These are phyloP conservation scores for Steromphala cineraria DNA, from an alignment of 2,888 invertebrate genomes.

Conservation along the genomic window DNA sequence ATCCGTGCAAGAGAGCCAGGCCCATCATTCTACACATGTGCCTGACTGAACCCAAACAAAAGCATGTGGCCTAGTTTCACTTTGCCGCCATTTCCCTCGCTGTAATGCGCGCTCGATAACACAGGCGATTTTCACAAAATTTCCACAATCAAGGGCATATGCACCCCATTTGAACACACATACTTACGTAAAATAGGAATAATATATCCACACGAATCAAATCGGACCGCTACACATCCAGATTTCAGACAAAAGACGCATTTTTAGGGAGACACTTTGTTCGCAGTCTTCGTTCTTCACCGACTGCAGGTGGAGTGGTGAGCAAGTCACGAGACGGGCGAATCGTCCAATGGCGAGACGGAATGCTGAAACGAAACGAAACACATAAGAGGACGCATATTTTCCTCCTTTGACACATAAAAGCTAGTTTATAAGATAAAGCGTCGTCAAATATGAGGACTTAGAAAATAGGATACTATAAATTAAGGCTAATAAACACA, in stretches of 20 bases:
- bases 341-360: conserved; percentile 13
- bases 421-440: not conserved
- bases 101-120: conserved; percentile 18
- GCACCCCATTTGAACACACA: conserved; percentile 7
- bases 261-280: not conserved
- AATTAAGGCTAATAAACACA: too few relatives aligned
- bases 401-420: not conserved
- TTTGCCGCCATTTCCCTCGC: conserved; percentile 35
- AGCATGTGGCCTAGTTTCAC: conserved; percentile 33
- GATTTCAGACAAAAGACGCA: conserved; percentile 17
- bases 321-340: conserved; percentile 14
- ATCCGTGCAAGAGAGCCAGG: not conserved
- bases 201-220: conserved; percentile 13
- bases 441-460: too few relatives aligned
- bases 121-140: conserved; percentile 1
- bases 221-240: not conserved
- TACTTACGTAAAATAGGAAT: conserved; percentile 15
- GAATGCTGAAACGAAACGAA: conserved; percentile 18
- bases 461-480: too few relatives aligned
- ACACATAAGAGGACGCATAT: not conserved
- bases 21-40: conserved; percentile 15
- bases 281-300: conserved; percentile 4
- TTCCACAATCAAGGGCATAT: conserved; percentile 12
- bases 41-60: conserved; percentile 35
- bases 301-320: conserved; percentile 6